A percentile compares a stretch with the other conserved stretches of the same genome.
phyloP scores from a whole-genome alignment of 2,113 vertebrate species.

The Leucopsar rothschildi region DNA sequence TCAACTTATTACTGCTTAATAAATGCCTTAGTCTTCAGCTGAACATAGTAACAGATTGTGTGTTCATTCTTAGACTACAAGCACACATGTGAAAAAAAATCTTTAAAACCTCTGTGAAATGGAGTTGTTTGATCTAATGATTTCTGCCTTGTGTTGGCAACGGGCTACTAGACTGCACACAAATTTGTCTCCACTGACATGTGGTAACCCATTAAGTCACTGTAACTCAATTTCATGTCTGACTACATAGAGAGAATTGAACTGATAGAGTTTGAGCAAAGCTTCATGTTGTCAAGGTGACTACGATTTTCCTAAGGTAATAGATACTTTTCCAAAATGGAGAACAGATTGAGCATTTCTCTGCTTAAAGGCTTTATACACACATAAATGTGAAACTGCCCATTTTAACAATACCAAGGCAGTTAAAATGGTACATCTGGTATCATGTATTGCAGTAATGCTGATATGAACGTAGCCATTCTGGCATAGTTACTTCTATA shows the following conservation, averaged over 20 bases:
- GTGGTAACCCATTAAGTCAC: neutral
- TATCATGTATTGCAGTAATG: neutral
- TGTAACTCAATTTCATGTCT: constrained; percentile 41
- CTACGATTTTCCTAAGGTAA: neutral
- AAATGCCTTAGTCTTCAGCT: neutral
- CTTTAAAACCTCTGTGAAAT: neutral
- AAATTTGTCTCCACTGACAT: neutral
- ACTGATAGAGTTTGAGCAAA: neutral
- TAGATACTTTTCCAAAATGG: neutral
- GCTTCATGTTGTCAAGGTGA: neutral
- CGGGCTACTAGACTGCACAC: neutral
- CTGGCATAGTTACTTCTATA: neutral
- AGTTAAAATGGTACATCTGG: neutral
- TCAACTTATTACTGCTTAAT: neutral
- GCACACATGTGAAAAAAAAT: neutral
- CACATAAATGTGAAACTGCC: neutral
- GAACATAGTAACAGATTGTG: neutral
- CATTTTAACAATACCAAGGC: neutral
- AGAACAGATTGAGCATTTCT: neutral
- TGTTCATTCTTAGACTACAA: neutral
- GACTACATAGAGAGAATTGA: constrained; percentile 7
- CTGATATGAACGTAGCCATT: neutral
- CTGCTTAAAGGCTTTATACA: neutral
- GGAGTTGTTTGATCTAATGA: neutral
- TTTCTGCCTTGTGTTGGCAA: neutral